Evolutionary conservation across 2,113 vertebrate genomes (phyloP).

Genomic region (Oophaga pumilio): DNA sequence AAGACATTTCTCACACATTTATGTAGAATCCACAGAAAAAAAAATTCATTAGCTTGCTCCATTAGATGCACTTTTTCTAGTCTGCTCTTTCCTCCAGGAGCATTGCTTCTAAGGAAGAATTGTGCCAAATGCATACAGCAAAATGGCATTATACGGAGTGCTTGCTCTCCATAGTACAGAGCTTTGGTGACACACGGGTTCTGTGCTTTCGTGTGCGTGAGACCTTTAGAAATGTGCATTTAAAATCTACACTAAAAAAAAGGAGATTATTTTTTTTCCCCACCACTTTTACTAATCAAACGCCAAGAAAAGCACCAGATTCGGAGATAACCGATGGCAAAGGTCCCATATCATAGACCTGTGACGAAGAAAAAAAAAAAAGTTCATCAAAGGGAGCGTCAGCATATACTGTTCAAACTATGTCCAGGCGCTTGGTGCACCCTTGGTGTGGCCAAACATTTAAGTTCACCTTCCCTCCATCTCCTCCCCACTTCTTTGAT

Average conservation of each 20-base stretch:
- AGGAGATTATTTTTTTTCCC: neutral
- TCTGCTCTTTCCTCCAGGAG: too few relatives aligned
- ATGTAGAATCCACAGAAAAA: neutral
- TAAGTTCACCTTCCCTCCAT: too few relatives aligned
- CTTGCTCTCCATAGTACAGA: neutral
- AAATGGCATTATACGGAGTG: neutral
- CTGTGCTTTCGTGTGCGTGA: neutral
- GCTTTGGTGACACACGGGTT: neutral
- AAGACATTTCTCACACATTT: neutral
- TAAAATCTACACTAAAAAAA: conserved; percentile 38
- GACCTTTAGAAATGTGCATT: neutral
- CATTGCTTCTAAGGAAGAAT: neutral
- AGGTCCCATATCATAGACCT: neutral
- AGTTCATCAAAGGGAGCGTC: neutral
- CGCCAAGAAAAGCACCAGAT: neutral
- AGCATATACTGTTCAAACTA: too few relatives aligned
- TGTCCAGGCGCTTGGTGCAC: too few relatives aligned
- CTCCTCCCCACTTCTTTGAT: too few relatives aligned
- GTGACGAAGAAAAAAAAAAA: neutral
- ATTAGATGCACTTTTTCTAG: neutral
- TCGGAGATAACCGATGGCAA: conserved; percentile 1
- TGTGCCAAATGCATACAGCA: neutral
- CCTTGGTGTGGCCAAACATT: too few relatives aligned
- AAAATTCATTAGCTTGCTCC: neutral
- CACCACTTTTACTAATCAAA: neutral